Percentiles rank a stretch among this genome's conserved stretches.
Evolutionary conservation across 2,797 vertebrate genomes (phyloP).

Genomic region (Silurus lanzhouensis): DNA sequence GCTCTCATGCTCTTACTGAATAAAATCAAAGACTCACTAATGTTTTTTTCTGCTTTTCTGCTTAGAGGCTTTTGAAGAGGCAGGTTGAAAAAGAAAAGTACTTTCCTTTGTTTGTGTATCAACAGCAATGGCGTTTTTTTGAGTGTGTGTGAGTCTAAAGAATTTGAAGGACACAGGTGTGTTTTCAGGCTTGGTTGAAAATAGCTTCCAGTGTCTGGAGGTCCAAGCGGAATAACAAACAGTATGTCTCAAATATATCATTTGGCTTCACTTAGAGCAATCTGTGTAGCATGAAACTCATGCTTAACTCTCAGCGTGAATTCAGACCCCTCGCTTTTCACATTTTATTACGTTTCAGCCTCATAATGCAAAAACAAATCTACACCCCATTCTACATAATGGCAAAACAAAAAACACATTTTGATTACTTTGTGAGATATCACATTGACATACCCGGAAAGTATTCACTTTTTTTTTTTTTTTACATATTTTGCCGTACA

Average conservation of each 20-base stretch:
- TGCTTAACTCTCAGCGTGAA: not conserved
- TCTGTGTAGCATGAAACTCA: not conserved
- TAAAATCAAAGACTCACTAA: slow-evolving; percentile 34
- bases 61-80: slow-evolving; percentile 8
- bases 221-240: not conserved
- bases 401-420: too few species aligned
- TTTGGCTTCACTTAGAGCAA: not conserved
- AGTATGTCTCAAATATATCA: not conserved
- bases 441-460: too few species aligned
- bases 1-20: slow-evolving; percentile 26
- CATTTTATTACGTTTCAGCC: too few species aligned
- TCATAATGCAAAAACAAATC: too few species aligned
- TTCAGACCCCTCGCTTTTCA: too few species aligned
- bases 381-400: too few species aligned
- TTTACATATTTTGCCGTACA: too few species aligned
- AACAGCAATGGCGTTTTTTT: not conserved
- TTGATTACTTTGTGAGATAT: too few species aligned
- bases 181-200: slow-evolving; percentile 13
- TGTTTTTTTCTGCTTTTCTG: slow-evolving; percentile 20
- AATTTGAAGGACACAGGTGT: not conserved
- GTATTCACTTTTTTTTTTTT: too few species aligned
- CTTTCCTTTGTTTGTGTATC: not conserved
- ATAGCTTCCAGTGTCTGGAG: not conserved
- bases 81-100: not conserved
- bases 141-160: not conserved